Conservation (phyloP, 2,888 invertebrate genomes). For the Melipona bicolor region DNA sequence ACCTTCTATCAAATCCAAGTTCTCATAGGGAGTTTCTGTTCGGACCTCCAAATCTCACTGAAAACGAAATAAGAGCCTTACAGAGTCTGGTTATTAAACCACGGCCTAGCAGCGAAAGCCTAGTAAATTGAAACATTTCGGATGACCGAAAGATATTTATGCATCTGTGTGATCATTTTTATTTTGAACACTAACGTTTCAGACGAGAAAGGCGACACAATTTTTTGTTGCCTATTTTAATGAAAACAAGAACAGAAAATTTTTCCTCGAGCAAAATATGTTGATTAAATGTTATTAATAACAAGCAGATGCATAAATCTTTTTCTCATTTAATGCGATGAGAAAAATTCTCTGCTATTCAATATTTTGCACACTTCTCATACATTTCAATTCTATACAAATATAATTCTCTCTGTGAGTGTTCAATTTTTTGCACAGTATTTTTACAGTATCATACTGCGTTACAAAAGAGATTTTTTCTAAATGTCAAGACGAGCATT, state of each 20-base stretch:
- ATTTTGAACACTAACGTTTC: not conserved
- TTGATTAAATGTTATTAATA: not conserved
- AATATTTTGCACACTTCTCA: constrained; percentile 21
- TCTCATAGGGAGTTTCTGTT: constrained; percentile 85
- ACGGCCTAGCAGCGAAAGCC: constrained; percentile 72
- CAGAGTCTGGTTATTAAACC: constrained; percentile 83
- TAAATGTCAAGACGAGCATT: not conserved
- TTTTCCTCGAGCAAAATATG: not conserved
- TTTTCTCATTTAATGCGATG: constrained; percentile 1
- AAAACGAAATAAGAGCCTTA: constrained; percentile 84
- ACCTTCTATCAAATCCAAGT: constrained; percentile 76
- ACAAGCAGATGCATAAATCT: constrained; percentile 23
- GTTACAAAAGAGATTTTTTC: not conserved
- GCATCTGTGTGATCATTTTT: constrained; percentile 10
- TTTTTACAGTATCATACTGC: constrained; percentile 48
- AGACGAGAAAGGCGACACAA: not conserved
- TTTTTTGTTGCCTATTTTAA: too few relatives aligned
- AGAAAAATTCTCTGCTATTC: not conserved
- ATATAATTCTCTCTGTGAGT: constrained; percentile 32
- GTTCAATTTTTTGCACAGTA: constrained; percentile 63
- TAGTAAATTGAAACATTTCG: constrained; percentile 53
- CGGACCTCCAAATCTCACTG: constrained; percentile 86
- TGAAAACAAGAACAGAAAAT: not conserved
- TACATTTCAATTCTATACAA: constrained; percentile 35
- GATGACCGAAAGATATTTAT: not conserved